Evolutionary conservation across 2,888 invertebrate genomes (phyloP), one percentile per base, ranked within the genome.

Genomic region (Archaeoteleia sp.): DNA sequence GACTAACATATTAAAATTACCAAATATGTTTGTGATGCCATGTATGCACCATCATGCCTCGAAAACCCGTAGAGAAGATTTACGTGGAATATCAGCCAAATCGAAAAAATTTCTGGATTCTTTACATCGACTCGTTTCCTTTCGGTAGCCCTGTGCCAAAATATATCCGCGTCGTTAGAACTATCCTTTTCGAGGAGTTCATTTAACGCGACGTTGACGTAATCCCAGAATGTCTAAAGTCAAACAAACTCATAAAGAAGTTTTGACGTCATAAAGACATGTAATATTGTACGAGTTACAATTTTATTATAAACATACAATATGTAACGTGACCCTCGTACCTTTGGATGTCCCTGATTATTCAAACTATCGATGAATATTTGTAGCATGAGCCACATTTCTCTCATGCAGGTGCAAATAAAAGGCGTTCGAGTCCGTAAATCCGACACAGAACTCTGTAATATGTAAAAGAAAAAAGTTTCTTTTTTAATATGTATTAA

Each of bases 351-450:
- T 7, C 71, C 75, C 53, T 74, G 73, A 17, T 73, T 72, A 10
- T 75, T 73, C 25, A 82, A 76, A 43, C 84, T 82, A 58, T 87
- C 86, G 1, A 86, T 72, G 0, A 87, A 79, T 15, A 87, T 76
- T 70, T 87, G 86, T 7, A 89, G 66, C 73, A 89, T 82, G 0
- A 88, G 75, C 90, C 90, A 91, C 29, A 88, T 73, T 78, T 90
- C 90, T 78, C 88, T 87, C 2, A 87, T 81, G 70, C 90, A 91
- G 8, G 86, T 86, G 60, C 90, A 91, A 54, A 86, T 86, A 73
- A 89, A 90, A 0, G 89, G 87, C 9, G 87, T 86, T 42, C 79
- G 85, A n/a, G 82, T 79, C 10, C 82, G 72, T n/a, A 89, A 72
- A 63, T 88, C 87, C 1, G 76, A 74, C 1, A 83, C 75, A 20